Base-by-base conservation (phyloP, 2,113 vertebrate genomes). In the Dascyllus trimaculatus region DNA sequence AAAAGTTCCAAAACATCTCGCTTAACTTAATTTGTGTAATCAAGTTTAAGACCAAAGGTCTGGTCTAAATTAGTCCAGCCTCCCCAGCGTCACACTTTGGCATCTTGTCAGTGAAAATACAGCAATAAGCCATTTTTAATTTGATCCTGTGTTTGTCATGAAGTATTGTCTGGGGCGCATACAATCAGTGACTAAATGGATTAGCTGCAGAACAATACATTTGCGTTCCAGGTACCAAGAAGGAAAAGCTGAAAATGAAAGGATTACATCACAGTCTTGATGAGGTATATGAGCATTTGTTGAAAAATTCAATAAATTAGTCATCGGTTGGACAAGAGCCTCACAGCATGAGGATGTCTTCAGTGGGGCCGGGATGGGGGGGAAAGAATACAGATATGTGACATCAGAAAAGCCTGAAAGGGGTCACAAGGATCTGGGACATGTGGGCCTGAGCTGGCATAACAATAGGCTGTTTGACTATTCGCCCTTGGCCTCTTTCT, bases 1-100 rank as follows among this genome's bases (percentile, higher is more conserved):
- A 54, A 59, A 43, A 21, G 24, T 43, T 75, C 58, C 68, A 62
- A 65, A 85, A 67, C 69, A 64, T 78, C 72, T 71, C 58, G 48
- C 71, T 77, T 72, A 73, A 82, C 59, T 71, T 57, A 60, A 75
- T 77, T 86, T n/a, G 69, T 32, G 32, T 79, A 84, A 91, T 83
- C 49, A 24, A 48, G 60, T 79, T 83, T 52, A 63, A 70, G 43
- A 57, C 24, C 61, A 61, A 35, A 66, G 68, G 71, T 80, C 87
- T 85, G 82, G 26, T 75, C 70, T 70, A 56, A 52, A 85, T 90
- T 62, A 87, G 26, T 17, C 45, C 0, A 40, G 56, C 53, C 70
- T 78, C 80, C 62, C 19, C 78, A 21, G 82, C 11, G 22, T 68
- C 53, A 66, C 19, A 53, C 60, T 75, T 81, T 75, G 68, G 64